Evolutionary conservation across 2,888 invertebrate species (phyloP), one percentile per base, ranked within the genome.

Genomic region (Brachynemurus nebulosus): DNA sequence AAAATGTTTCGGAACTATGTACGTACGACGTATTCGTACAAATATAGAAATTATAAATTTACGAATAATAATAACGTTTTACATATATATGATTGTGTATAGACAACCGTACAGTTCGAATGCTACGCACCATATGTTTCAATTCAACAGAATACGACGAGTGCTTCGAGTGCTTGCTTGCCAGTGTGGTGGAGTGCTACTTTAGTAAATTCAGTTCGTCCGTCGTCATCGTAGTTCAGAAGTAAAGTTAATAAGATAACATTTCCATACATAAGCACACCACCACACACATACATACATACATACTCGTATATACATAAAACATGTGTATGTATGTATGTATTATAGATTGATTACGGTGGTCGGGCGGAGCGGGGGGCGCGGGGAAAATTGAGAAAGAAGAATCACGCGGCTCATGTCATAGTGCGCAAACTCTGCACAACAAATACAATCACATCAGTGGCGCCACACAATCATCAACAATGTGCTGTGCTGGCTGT

Each of bases 381-480:
- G 30, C 14, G 30, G 30, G n/a, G 30, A 12, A 30, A 12, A 12
- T 30, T n/a, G n/a, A n/a, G n/a, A n/a, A 30, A 30, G 14, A 30
- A 30, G 30, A 30, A 30, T 30, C 30, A 30, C 30, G 30, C 30
- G 30, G 30, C 30, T 30, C n/a, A 30, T 30, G 14, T 30, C 30
- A 11, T 2, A 12, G 3, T 30, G 30, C 30, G 30, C 30, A 30
- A 12, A 30, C 30, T 30, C 30, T 30, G 2, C n/a, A n/a, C n/a
- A n/a, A n/a, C n/a, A n/a, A n/a, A n/a, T n/a, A n/a, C n/a, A n/a
- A n/a, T n/a, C n/a, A n/a, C n/a, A n/a, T n/a, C n/a, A n/a, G n/a
- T n/a, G n/a, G n/a, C n/a, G n/a, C n/a, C n/a, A n/a, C n/a, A n/a
- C n/a, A n/a, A n/a, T n/a, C n/a, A n/a, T n/a, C n/a, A n/a, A n/a